Conservation (phyloP, 1,140 invertebrate species). For the Drosophila melanica region DNA sequence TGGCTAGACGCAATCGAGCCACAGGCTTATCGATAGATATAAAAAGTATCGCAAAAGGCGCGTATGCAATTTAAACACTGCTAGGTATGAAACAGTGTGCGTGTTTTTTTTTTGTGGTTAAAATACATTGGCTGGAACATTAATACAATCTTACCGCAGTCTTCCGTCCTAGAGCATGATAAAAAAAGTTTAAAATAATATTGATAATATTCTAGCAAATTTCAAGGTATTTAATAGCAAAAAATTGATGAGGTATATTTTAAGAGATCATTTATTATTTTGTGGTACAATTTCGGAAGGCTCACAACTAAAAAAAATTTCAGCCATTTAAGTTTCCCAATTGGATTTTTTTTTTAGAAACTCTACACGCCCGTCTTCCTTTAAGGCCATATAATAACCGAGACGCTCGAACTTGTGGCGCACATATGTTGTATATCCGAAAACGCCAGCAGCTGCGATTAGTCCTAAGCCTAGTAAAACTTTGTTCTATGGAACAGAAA, state of each 20-base stretch:
- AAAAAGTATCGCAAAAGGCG: too few relatives aligned
- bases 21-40: not conserved
- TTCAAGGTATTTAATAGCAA: too few relatives aligned
- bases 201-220: too few relatives aligned
- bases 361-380: slow-evolving; percentile 88
- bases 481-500: slow-evolving; percentile 20
- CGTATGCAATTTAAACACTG: too few relatives aligned
- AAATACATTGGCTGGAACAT: too few relatives aligned
- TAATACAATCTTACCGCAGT: too few relatives aligned
- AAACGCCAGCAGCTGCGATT: slow-evolving; percentile 87
- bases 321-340: slow-evolving; percentile 85
- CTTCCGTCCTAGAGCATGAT: too few relatives aligned
- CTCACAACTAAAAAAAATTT: too few relatives aligned
- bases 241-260: too few relatives aligned
- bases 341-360: slow-evolving; percentile 91
- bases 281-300: not conserved
- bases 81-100: too few relatives aligned
- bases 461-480: slow-evolving; percentile 85
- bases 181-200: too few relatives aligned
- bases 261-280: not conserved
- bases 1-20: slow-evolving; percentile 1
- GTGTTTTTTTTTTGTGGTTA: too few relatives aligned
- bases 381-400: slow-evolving; percentile 90
- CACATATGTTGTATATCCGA: slow-evolving; percentile 92
- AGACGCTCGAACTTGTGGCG: slow-evolving; percentile 89